Evolutionary conservation across 2,888 invertebrate genomes (phyloP).

Genomic region (Blastobasis lacticolella): DNA sequence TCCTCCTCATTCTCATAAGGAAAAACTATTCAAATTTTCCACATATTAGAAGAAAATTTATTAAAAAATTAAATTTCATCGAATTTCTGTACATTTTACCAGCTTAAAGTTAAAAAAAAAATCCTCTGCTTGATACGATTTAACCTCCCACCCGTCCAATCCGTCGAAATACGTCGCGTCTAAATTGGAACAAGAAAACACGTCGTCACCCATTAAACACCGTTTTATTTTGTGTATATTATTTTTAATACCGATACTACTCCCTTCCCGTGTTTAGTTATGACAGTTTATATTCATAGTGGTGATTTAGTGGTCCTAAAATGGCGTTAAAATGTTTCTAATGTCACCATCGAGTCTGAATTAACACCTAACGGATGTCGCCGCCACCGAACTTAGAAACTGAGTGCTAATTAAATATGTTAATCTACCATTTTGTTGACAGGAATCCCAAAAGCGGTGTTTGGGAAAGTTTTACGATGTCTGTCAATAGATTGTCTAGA

Average conservation of each 20-base stretch:
- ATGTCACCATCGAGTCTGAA: background rate
- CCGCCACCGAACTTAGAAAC: background rate
- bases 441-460: too few species aligned
- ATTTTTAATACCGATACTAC: background rate
- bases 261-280: constrained; percentile 12
- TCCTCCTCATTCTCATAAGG: too few species aligned
- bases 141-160: constrained; percentile 1
- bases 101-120: too few species aligned
- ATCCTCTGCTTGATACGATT: too few species aligned
- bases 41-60: too few species aligned
- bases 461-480: too few species aligned
- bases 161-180: constrained; percentile 25
- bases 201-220: constrained; percentile 23
- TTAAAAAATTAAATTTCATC: too few species aligned
- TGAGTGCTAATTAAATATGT: too few species aligned
- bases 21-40: too few species aligned
- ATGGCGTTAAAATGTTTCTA: background rate
- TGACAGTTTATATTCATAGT: constrained; percentile 1
- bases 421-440: too few species aligned
- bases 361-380: background rate
- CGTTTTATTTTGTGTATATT: constrained; percentile 6
- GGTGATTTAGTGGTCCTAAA: constrained; percentile 2
- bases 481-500: too few species aligned
- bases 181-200: constrained; percentile 21
- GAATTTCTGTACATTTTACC: too few species aligned